Base-by-base conservation (phyloP, 2,888 invertebrate species). In the Bhutanitis thaidina region DNA sequence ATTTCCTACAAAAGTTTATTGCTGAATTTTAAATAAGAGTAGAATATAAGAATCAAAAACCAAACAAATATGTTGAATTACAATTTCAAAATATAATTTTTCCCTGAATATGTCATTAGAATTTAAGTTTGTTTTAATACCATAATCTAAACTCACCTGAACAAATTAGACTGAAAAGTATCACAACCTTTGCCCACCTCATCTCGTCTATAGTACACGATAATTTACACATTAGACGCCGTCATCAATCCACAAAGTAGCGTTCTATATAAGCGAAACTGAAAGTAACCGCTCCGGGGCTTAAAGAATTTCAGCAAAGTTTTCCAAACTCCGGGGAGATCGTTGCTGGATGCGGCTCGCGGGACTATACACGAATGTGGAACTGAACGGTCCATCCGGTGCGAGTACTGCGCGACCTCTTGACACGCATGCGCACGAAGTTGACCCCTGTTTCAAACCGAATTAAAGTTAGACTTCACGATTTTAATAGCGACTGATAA, bases 371-470 rank as follows among this genome's bases (percentile, higher is more conserved):
- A 66, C 71, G 60, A 62, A 49, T 61, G 56, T 64, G 62, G 62
- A 60, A 80, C 81, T 80, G 75, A 69, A 59, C 67, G 56, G 62
- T 55, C 64, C 64, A 64, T 62, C 60, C 62, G 61, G 52, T 58
- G 58, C 60, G 63, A 61, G 61, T 64, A 57, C 61, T 65, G 65
- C 62, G 53, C 62, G 63, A 74, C 74, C 73, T 73, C 20, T 61
- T 72, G 68, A 69, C 73, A 76, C 83, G 83, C 83, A 80, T 81
- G 81, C 80, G 83, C 75, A 55, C 51, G 59, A 52, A 54, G 32
- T 40, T 59, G 65, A 65, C 61, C 61, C 51, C 43, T 50, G 52
- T 49, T 47, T 60, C 58, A 58, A 51, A 57, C 50, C 43, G 49
- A 57, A 60, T 60, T 62, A 61, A 64, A 58, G 49, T 59, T 49